phyloP scores from a whole-genome alignment of 2,797 vertebrate species.

The Phrynocephalus vlangalii region DNA sequence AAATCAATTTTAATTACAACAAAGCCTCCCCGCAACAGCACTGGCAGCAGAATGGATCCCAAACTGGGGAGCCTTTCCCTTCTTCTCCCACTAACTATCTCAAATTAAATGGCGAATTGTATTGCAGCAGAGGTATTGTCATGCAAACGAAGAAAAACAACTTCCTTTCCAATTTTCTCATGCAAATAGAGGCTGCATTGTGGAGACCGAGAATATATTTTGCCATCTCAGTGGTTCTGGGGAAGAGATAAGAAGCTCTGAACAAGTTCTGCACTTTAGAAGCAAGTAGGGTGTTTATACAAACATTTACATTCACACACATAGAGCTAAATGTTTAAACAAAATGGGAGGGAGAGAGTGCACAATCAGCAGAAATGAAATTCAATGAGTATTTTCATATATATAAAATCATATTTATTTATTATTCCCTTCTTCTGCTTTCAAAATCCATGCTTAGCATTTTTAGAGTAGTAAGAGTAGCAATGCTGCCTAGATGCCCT shows the following conservation, averaged over 20 bases:
- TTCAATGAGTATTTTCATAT: constrained; percentile 69
- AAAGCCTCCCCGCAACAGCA: constrained; percentile 39
- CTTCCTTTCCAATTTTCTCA: constrained; percentile 81
- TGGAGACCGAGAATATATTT: constrained; percentile 79
- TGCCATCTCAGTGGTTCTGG: constrained; percentile 82
- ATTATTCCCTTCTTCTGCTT: constrained; percentile 31
- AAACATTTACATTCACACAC: constrained; percentile 43
- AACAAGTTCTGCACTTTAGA: constrained; percentile 75
- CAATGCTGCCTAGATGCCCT: too few species aligned
- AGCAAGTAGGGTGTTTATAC: constrained; percentile 74
- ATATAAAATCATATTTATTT: constrained; percentile 60
- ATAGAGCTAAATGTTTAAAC: constrained; percentile 72
- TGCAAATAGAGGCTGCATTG: constrained; percentile 79
- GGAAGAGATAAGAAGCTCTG: constrained; percentile 76
- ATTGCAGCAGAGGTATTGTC: constrained; percentile 73
- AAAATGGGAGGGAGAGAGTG: constrained; percentile 71
- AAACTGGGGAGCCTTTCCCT: constrained; percentile 62
- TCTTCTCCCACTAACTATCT: constrained; percentile 64
- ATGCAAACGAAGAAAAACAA: constrained; percentile 82
- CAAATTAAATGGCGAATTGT: constrained; percentile 79
- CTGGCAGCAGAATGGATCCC: constrained; percentile 56
- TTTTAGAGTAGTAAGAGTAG: neutral
- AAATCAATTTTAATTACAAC: constrained; percentile 78
- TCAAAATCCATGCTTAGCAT: neutral
- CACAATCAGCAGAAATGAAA: constrained; percentile 72